Conservation (phyloP, 2,888 invertebrate species). For the Boloria selene region DNA sequence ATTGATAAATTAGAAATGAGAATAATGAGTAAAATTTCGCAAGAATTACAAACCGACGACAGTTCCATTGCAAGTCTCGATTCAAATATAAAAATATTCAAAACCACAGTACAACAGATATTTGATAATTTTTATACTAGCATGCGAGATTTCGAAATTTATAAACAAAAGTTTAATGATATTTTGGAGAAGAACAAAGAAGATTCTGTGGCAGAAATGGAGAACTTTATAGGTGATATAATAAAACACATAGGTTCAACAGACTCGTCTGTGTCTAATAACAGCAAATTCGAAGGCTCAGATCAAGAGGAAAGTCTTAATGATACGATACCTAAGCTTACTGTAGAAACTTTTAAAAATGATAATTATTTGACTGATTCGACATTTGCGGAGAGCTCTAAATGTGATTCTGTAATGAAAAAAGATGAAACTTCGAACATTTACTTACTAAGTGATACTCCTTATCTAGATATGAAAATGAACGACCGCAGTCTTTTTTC, state of each 20-base stretch:
- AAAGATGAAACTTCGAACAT: conserved; percentile 59
- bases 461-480: conserved; percentile 58
- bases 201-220: conserved; percentile 62
- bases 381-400: conserved; percentile 47
- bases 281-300: conserved; percentile 22
- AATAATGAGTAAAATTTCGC: conserved; percentile 58
- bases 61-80: conserved; percentile 56
- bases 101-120: conserved; percentile 65
- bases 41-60: conserved; percentile 57
- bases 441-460: conserved; percentile 51
- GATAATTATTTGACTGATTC: conserved; percentile 60
- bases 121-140: conserved; percentile 65
- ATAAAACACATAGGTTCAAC: conserved; percentile 65
- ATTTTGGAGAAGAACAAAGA: conserved; percentile 60
- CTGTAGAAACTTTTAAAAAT: conserved; percentile 61
- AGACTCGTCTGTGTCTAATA: conserved; percentile 48
- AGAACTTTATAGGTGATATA: conserved; percentile 68
- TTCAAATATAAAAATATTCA: conserved; percentile 67
- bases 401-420: conserved; percentile 37
- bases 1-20: conserved; percentile 61
- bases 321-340: conserved; percentile 35
- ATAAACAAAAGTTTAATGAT: conserved; percentile 64
- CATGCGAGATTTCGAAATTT: conserved; percentile 65
- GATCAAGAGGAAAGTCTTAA: not conserved
- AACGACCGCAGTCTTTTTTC: conserved; percentile 59